Conservation (phyloP, 2,888 invertebrate species). For the Melipona beecheii region DNA sequence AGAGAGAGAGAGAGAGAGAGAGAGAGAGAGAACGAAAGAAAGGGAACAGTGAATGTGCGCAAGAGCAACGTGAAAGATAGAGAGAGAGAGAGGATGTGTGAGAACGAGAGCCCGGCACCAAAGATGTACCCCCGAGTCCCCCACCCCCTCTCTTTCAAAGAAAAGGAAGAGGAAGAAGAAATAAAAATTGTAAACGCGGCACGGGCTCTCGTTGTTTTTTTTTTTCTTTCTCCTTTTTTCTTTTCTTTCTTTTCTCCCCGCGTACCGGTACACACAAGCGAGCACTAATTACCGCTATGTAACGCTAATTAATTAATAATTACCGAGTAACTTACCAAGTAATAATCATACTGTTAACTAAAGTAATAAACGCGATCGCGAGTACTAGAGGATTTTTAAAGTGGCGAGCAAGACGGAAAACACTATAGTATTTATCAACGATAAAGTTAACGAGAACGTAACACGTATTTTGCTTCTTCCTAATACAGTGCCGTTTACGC, state of each 20-base stretch:
- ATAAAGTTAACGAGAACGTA: conserved; percentile 82
- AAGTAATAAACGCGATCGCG: conserved; percentile 58
- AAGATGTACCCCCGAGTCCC: neutral
- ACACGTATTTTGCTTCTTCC: conserved; percentile 84
- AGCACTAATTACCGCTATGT: conserved; percentile 59
- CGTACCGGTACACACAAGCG: conserved; percentile 68
- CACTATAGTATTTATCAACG: conserved; percentile 81
- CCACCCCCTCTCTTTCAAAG: neutral
- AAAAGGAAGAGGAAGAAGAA: neutral
- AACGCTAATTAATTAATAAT: conserved; percentile 59
- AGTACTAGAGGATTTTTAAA: conserved; percentile 71
- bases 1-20: neutral
- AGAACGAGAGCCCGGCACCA: conserved; percentile 44
- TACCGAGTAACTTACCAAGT: conserved; percentile 65
- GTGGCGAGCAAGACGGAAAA: conserved; percentile 25
- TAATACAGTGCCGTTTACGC: conserved; percentile 84
- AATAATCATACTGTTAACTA: conserved; percentile 61
- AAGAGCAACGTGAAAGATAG: neutral
- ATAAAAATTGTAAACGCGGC: conserved; percentile 6
- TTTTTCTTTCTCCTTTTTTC: no score
- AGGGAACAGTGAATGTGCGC: neutral
- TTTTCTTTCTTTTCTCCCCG: neutral
- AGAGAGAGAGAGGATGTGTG: neutral
- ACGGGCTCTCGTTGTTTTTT: neutral
- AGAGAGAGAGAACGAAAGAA: neutral